Evolutionary conservation across 2,113 vertebrate genomes (phyloP), one percentile per base, ranked within the genome.

Genomic region (Mobula hypostoma): DNA sequence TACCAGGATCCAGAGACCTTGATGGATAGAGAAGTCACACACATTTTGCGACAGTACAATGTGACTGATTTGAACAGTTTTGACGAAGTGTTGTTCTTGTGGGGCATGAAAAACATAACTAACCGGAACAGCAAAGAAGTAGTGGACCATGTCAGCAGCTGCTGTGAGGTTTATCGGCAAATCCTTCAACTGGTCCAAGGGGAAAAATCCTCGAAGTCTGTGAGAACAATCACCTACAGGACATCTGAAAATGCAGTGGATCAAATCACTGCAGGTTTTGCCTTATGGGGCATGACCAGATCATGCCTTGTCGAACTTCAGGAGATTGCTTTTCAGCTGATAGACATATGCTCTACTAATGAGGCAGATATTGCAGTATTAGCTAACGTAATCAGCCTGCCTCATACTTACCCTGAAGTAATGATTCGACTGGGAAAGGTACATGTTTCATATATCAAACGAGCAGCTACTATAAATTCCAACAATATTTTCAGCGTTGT

Each of bases 211-310:
- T 82, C 0, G 56, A 95, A 94, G 48, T 95, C 95, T 1, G 24
- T 98, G 70, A 96, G 95, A 61, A 95, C 97, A 87, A 96, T 98
- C 95, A 98, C 98, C 1, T 97, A 97, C 94, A 97, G 96, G 95
- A 97, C 97, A 0, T 95, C 97, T 58, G 97, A 96, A 90, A 96
- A 29, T 17, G 96, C 94, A 0, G 97, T 97, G 36, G 98, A 98
- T 95, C 96, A 96, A 0, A 0, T 98, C 27, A 98, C 96, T 95
- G 95, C 97, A 83, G 98, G 97, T 9, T 98, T 98, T 96, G 97
- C 95, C 2, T 95, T 98, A 32, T 96, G 96, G 56, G 98, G 98
- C 76, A 96, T 98, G 97, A 97, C 96, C 19, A 97, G 98, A 95
- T 96, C 97, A 9, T 98, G 97, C 95, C 95, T 96, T 0, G 76